Percentiles rank a stretch among this genome's conserved stretches.
These are phyloP conservation scores for Chirona hameri DNA, from an alignment of 2,888 invertebrate genomes.

Conservation along the genomic window DNA sequence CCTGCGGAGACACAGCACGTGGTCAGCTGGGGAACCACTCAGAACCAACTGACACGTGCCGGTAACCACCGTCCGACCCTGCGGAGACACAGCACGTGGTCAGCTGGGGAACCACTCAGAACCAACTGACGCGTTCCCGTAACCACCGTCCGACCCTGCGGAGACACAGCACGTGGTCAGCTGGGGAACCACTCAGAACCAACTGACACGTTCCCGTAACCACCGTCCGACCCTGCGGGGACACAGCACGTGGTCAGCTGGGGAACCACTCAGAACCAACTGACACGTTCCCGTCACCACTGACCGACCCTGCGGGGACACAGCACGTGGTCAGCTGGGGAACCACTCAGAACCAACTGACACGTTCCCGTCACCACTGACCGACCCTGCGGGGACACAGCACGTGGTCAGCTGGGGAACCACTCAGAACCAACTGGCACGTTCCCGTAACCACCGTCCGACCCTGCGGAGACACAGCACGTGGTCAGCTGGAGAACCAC, in stretches of 20 bases:
- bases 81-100: conserved; percentile 39
- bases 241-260: not conserved
- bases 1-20: conserved; percentile 48
- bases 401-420: not conserved
- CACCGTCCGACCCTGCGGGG: conserved; percentile 54
- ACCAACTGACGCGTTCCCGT: too few species aligned
- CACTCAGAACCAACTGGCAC: too few species aligned
- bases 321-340: not conserved
- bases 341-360: too few species aligned
- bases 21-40: too few species aligned
- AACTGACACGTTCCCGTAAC: conserved; percentile 63
- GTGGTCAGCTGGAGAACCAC: not conserved
- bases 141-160: conserved; percentile 55
- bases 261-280: too few species aligned
- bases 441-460: conserved; percentile 57
- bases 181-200: too few species aligned
- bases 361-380: conserved; percentile 61
- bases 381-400: conserved; percentile 51
- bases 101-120: too few species aligned
- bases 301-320: conserved; percentile 53
- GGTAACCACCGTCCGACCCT: conserved; percentile 56
- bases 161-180: conserved; percentile 34
- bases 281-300: conserved; percentile 61
- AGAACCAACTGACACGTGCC: too few species aligned
- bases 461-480: conserved; percentile 49